A percentile compares a stretch with the other conserved stretches of the same genome.
Evolutionary conservation across 30 jellyfish, hydroid and myxozoan species (phyloP).

Genomic region (Pseudorhiza aurosa): DNA sequence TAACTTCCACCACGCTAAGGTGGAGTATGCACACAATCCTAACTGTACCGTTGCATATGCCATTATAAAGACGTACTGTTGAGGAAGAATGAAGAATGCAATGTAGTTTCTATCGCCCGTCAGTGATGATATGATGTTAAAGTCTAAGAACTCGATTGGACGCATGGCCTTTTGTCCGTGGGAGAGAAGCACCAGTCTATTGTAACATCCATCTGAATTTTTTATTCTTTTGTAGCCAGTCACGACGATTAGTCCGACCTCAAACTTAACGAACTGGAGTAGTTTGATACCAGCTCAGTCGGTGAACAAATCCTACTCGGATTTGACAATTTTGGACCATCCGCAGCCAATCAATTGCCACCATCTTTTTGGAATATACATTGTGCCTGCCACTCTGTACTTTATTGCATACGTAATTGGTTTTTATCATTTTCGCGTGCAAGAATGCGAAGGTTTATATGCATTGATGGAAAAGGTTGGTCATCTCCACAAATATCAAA

Average conservation of each 20-base stretch:
- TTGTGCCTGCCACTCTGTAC: slow-evolving; percentile 84
- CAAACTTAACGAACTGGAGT: slow-evolving; percentile 64
- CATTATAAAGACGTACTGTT: too few species aligned
- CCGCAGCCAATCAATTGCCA: slow-evolving; percentile 48
- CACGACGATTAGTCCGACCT: slow-evolving; percentile 47
- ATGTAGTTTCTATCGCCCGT: too few species aligned
- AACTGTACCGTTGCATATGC: too few species aligned
- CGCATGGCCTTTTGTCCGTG: too few species aligned
- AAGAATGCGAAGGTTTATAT: slow-evolving; percentile 93
- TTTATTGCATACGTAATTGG: slow-evolving; percentile 91
- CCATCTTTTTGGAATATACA: slow-evolving; percentile 89
- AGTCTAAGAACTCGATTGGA: too few species aligned
- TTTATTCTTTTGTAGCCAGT: neutral
- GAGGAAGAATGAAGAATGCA: too few species aligned
- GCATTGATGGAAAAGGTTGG: slow-evolving; percentile 98
- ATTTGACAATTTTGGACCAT: neutral
- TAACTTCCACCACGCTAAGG: too few species aligned
- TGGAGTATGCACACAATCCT: too few species aligned
- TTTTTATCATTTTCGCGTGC: slow-evolving; percentile 85
- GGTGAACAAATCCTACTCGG: neutral
- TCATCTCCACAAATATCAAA: neutral
- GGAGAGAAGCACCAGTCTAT: too few species aligned
- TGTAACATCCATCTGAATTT: too few species aligned
- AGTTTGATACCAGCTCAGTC: slow-evolving; percentile 58
- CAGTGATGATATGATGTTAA: too few species aligned